A percentile compares a stretch with the other conserved stretches of the same genome.
Conservation (phyloP, 2,113 vertebrate species). For the Sitta europaea region DNA sequence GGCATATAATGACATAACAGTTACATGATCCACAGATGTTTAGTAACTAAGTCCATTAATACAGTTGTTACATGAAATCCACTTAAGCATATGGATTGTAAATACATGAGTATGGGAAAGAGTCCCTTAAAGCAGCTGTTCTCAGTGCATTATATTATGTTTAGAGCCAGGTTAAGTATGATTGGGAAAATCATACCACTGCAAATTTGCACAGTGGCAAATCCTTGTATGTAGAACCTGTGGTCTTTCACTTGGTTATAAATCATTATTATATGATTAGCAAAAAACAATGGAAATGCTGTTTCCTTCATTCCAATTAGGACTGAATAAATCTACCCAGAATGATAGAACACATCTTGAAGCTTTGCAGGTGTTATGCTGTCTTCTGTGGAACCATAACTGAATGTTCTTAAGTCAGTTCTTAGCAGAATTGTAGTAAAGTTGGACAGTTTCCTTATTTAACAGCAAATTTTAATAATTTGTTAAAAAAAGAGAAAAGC, state of each 20-base stretch:
- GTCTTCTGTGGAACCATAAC: not conserved
- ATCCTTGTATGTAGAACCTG: not conserved
- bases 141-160: not conserved
- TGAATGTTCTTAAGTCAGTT: not conserved
- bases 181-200: not conserved
- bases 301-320: not conserved
- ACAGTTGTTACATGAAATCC: conserved; percentile 4
- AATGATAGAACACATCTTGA: not conserved
- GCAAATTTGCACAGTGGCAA: not conserved
- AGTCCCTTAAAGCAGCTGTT: not conserved
- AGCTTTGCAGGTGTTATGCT: not conserved
- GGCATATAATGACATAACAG: not conserved
- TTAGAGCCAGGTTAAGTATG: not conserved
- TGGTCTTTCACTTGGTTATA: not conserved
- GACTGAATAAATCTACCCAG: not conserved
- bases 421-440: not conserved
- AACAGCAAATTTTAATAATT: not conserved
- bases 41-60: not conserved
- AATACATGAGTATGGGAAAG: not conserved
- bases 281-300: not conserved
- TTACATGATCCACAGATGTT: not conserved
- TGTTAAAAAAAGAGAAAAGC: not conserved
- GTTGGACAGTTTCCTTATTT: not conserved
- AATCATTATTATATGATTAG: not conserved
- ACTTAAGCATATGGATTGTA: not conserved